These are phyloP conservation scores for Denticeps clupeoides DNA, from an alignment of 2,797 vertebrate genomes.

Conservation along the genomic window DNA sequence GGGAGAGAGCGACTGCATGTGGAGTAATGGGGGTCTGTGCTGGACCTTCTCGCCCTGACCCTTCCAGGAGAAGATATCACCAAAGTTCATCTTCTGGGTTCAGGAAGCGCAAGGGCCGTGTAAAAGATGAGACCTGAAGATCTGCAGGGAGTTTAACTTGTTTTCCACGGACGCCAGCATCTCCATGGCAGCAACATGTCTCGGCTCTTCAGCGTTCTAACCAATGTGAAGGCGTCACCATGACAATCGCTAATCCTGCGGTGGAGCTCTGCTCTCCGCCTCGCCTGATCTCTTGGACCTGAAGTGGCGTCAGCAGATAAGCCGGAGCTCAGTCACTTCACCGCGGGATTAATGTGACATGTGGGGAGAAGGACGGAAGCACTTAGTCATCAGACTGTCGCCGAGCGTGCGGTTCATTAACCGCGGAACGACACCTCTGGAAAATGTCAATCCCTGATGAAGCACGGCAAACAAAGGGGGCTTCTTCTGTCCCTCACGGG, in stretches of 20 bases:
- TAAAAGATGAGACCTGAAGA: no score
- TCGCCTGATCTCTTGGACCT: not conserved
- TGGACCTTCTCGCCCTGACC: no score
- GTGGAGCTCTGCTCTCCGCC: not conserved
- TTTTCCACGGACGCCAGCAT: slow-evolving; percentile 12
- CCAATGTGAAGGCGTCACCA: not conserved
- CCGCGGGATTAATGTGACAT: slow-evolving; percentile 4
- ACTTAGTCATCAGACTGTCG: slow-evolving; percentile 3
- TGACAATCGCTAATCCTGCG: not conserved
- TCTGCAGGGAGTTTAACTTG: no score
- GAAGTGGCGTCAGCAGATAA: not conserved
- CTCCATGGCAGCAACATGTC: slow-evolving; percentile 16
- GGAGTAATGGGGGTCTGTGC: no score
- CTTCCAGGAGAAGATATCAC: no score
- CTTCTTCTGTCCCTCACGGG: no score
- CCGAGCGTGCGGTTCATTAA: not conserved
- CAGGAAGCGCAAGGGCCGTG: no score
- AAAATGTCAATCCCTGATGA: slow-evolving; percentile 4
- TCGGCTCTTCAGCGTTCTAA: not conserved
- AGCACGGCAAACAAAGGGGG: no score
- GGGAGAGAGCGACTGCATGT: no score
- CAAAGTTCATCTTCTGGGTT: no score
- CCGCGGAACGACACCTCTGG: no score
- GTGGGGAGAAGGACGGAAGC: not conserved
- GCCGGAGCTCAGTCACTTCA: not conserved